Percentiles rank a stretch among this genome's conserved stretches.
Evolutionary conservation across 2,888 invertebrate genomes (phyloP).

Genomic region (Lepeophtheirus nordmannii): DNA sequence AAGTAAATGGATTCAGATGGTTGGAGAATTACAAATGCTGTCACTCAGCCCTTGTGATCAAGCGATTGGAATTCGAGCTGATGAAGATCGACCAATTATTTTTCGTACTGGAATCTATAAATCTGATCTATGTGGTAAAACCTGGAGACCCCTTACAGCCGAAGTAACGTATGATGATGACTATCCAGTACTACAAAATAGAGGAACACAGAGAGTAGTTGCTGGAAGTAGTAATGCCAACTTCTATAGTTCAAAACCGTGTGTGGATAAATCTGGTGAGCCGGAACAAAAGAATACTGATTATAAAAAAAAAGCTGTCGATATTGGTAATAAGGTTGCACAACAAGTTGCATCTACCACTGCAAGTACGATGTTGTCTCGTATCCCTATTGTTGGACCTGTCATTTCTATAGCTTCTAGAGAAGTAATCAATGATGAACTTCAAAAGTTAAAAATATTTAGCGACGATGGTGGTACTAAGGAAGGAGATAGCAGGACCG

Average conservation of each 20-base stretch:
- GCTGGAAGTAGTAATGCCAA: no score
- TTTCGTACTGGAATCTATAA: slow-evolving; percentile 57
- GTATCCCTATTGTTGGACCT: slow-evolving; percentile 14
- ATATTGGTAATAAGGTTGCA: neutral
- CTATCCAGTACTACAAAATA: neutral
- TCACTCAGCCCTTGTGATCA: slow-evolving; percentile 78
- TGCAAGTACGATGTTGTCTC: neutral
- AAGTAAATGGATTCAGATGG: slow-evolving; percentile 75
- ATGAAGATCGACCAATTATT: slow-evolving; percentile 67
- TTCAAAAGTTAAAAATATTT: neutral
- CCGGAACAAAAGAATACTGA: neutral
- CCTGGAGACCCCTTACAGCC: slow-evolving; percentile 55
- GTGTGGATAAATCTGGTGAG: neutral
- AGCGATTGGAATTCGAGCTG: slow-evolving; percentile 36
- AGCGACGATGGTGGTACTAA: neutral
- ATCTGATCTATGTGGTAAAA: slow-evolving; percentile 64
- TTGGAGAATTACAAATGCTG: slow-evolving; percentile 62
- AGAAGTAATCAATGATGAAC: neutral
- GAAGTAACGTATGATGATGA: neutral
- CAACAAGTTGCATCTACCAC: neutral
- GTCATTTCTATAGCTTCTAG: slow-evolving; percentile 1
- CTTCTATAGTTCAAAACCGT: no score
- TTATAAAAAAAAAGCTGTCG: neutral
- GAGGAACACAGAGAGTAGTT: no score
- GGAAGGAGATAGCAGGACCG: neutral